Evolutionary conservation across 2,113 vertebrate species (phyloP).

Genomic region (Leucosticte australis): DNA sequence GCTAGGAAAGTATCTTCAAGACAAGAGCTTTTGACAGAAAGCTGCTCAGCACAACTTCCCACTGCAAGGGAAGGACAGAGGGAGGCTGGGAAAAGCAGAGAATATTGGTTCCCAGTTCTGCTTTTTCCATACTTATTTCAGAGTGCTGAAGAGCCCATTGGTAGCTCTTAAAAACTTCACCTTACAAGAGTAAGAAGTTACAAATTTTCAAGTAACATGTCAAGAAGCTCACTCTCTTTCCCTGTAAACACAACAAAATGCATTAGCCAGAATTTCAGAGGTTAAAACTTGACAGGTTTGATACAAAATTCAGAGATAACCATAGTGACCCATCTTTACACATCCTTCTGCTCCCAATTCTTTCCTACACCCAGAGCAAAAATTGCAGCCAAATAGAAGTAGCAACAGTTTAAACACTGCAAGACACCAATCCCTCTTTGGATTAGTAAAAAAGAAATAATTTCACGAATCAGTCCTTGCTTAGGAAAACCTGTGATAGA

Average conservation of each 20-base stretch:
- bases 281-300: neutral
- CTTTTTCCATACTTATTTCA: neutral
- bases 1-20: neutral
- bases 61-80: neutral
- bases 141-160: neutral
- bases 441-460: neutral
- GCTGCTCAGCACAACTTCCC: neutral
- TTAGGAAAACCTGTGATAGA: rapidly evolving
- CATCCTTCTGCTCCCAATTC: neutral
- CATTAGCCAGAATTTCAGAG: neutral
- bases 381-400: neutral
- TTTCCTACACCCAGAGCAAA: neutral
- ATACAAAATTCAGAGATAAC: neutral
- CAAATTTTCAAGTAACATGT: neutral
- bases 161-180: neutral
- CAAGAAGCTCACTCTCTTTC: neutral
- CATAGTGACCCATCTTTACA: neutral
- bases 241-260: neutral
- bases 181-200: neutral
- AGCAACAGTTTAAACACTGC: neutral
- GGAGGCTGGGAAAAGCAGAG: neutral
- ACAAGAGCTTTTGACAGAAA: neutral
- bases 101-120: neutral
- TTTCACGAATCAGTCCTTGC: neutral
- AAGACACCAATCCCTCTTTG: neutral